Percentiles rank a stretch among this genome's conserved stretches.
Evolutionary conservation across 92 coral and sea anemone species (phyloP).

Genomic region (Palythoa grandis): DNA sequence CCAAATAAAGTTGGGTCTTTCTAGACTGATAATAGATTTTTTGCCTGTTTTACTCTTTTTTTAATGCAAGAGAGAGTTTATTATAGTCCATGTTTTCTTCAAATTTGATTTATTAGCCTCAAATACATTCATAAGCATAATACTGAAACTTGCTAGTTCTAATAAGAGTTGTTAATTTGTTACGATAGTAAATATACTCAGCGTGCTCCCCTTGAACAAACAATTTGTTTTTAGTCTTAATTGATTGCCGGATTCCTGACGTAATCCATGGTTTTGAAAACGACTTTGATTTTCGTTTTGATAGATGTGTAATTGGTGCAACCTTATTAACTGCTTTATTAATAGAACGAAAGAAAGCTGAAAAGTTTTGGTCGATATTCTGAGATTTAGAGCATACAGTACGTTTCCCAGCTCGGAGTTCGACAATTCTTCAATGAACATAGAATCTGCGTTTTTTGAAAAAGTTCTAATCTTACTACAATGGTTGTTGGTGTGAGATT

Average conservation of each 20-base stretch:
- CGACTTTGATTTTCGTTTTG: slow-evolving; percentile 34
- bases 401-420: slow-evolving; percentile 14
- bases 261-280: slow-evolving; percentile 37
- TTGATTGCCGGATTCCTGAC: slow-evolving; percentile 17
- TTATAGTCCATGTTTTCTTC: slow-evolving; percentile 41
- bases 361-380: slow-evolving; percentile 22
- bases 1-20: slow-evolving; percentile 36
- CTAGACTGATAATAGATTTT: neutral
- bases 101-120: neutral
- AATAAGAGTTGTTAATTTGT: slow-evolving; percentile 15
- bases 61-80: slow-evolving; percentile 30
- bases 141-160: slow-evolving; percentile 23
- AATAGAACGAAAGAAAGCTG: slow-evolving; percentile 32
- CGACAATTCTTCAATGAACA: slow-evolving; percentile 4
- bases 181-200: slow-evolving; percentile 31
- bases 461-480: slow-evolving; percentile 5
- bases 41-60: slow-evolving; percentile 18
- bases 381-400: slow-evolving; percentile 28
- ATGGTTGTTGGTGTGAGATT: slow-evolving; percentile 17
- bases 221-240: slow-evolving; percentile 17
- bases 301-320: slow-evolving; percentile 33
- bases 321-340: slow-evolving; percentile 37
- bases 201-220: slow-evolving; percentile 16
- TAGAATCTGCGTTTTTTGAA: slow-evolving; percentile 19
- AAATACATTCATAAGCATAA: neutral